These are phyloP conservation scores for Drosophila repletoides DNA, from an alignment of 1,140 invertebrate genomes.

Conservation along the genomic window DNA sequence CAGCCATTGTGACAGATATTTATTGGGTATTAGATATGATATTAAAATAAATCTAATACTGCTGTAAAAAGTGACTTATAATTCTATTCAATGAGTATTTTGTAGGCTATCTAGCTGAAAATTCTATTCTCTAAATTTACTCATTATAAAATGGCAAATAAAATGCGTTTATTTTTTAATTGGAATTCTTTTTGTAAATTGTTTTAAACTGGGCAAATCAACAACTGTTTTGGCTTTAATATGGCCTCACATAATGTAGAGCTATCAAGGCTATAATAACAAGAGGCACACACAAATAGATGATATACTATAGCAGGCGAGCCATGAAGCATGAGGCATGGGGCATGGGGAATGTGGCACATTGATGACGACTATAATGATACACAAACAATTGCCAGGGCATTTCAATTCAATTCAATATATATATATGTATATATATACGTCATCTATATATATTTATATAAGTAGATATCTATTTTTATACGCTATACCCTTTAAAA, in stretches of 20 bases:
- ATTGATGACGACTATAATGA: constrained; percentile 76
- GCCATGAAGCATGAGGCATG: neutral
- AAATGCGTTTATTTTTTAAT: no score
- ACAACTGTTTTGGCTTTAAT: neutral
- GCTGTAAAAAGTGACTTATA: no score
- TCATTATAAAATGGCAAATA: no score
- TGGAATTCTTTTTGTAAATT: neutral
- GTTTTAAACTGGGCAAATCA: no score
- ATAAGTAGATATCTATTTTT: no score
- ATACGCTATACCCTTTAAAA: no score
- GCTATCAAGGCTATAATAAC: constrained; percentile 10
- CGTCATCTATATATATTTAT: constrained; percentile 1
- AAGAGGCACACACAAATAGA: neutral
- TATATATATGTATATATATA: constrained; percentile 21
- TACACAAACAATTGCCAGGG: constrained; percentile 76
- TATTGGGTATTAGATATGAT: no score
- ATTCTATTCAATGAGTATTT: no score
- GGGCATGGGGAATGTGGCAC: constrained; percentile 16
- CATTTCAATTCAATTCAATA: constrained; percentile 74
- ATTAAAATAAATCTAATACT: no score
- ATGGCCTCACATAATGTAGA: neutral
- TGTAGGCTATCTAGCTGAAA: no score
- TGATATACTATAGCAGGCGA: neutral
- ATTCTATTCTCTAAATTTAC: no score
- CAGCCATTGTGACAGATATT: no score